phyloP scores from a whole-genome alignment of 1,140 invertebrate genomes.

The Octopus bimaculoides region DNA sequence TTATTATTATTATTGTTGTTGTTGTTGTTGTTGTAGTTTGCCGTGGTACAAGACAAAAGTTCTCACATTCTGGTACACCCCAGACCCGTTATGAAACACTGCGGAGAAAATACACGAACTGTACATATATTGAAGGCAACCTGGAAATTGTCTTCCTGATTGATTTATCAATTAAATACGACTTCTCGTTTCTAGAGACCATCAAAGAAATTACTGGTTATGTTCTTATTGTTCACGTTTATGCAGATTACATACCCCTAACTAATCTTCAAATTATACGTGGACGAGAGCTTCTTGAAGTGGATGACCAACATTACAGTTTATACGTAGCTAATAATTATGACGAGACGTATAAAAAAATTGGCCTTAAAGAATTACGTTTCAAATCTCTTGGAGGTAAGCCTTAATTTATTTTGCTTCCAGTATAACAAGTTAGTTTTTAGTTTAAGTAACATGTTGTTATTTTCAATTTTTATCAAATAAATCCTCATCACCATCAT shows the following conservation, averaged over 20 bases:
- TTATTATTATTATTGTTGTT: not conserved
- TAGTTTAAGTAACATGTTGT: no score
- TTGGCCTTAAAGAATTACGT: constrained; percentile 77
- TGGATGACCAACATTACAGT: constrained; percentile 36
- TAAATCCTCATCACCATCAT: no score
- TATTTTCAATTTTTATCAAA: no score
- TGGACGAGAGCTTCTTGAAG: constrained; percentile 81
- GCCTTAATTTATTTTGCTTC: constrained; percentile 14
- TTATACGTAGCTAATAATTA: constrained; percentile 53
- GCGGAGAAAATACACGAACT: constrained; percentile 90
- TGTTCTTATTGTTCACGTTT: constrained; percentile 90
- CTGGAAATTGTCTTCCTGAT: constrained; percentile 70
- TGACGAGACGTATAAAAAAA: constrained; percentile 22
- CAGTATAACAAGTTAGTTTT: no score
- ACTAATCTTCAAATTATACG: constrained; percentile 92
- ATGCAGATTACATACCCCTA: constrained; percentile 79
- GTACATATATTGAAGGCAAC: constrained; percentile 96
- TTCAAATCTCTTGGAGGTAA: constrained; percentile 78
- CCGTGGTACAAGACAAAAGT: constrained; percentile 40
- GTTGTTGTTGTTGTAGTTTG: constrained; percentile 44
- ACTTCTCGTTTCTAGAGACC: constrained; percentile 89
- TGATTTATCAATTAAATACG: constrained; percentile 49
- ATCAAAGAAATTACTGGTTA: constrained; percentile 95
- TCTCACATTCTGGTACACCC: constrained; percentile 62
- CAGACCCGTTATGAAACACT: constrained; percentile 91